Evolutionary conservation across 2,113 vertebrate genomes (phyloP).

Genomic region (Ceyx margarethae): DNA sequence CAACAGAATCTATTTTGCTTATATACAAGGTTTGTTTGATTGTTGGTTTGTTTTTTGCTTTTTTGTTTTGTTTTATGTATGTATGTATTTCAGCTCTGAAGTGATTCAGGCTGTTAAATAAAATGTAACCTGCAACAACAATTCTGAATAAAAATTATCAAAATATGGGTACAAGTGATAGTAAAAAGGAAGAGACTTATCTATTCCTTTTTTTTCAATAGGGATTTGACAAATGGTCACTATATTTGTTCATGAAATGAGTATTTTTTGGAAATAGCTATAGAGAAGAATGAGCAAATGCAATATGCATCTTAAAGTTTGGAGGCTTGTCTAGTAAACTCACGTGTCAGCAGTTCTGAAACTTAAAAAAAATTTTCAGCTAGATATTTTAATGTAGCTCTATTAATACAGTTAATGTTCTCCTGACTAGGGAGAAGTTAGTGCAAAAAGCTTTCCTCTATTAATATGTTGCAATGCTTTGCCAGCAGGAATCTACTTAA

Average conservation of each 20-base stretch:
- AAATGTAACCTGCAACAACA: neutral
- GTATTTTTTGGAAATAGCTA: neutral
- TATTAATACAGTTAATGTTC: neutral
- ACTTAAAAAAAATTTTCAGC: neutral
- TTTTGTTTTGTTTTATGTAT: neutral
- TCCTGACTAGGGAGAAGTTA: neutral
- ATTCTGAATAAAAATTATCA: neutral
- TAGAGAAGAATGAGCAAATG: neutral
- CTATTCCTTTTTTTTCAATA: neutral
- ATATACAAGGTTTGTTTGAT: too few relatives aligned
- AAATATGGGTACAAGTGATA: neutral
- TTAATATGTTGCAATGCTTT: neutral
- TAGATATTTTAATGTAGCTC: neutral
- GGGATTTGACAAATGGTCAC: neutral
- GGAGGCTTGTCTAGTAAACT: neutral
- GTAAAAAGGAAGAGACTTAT: neutral
- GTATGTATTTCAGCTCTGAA: neutral
- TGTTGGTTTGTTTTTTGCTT: too few relatives aligned
- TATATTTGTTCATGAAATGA: neutral
- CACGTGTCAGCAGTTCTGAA: neutral
- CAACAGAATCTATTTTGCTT: neutral
- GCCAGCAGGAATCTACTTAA: neutral
- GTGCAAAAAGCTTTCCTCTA: neutral
- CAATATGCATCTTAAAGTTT: neutral
- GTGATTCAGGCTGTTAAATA: neutral